These are phyloP conservation scores for Polymixis flavicincta DNA, from an alignment of 2,888 invertebrate species.

Conservation along the genomic window DNA sequence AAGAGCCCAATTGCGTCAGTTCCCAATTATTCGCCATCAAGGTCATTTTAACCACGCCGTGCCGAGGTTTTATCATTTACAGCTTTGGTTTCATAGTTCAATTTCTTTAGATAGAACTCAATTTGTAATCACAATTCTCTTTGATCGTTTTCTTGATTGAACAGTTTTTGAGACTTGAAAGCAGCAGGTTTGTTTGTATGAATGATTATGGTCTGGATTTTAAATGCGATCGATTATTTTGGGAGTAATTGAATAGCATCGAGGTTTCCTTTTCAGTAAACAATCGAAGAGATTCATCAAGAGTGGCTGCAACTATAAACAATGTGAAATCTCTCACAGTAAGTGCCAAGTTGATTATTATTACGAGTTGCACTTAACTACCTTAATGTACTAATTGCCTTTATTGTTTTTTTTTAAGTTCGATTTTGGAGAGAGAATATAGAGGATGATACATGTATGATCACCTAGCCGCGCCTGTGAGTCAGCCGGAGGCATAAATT, in stretches of 20 bases:
- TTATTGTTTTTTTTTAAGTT: slow-evolving; percentile 11
- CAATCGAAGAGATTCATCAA: slow-evolving; percentile 29
- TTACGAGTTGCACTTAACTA: slow-evolving; percentile 15
- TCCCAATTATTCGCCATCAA: slow-evolving; percentile 77
- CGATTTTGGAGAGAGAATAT: slow-evolving; percentile 22
- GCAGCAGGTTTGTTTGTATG: slow-evolving; percentile 52
- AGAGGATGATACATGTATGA: slow-evolving; percentile 52
- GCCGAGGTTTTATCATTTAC: slow-evolving; percentile 51
- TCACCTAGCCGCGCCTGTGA: slow-evolving; percentile 75
- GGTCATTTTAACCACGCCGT: slow-evolving; percentile 68
- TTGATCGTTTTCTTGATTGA: slow-evolving; percentile 64
- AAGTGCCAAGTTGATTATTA: background rate
- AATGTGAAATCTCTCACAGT: slow-evolving; percentile 15
- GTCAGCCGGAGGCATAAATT: slow-evolving; percentile 88
- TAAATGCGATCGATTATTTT: slow-evolving; percentile 48
- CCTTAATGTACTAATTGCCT: background rate
- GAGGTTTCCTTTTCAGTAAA: slow-evolving; percentile 30
- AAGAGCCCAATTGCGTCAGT: slow-evolving; percentile 76
- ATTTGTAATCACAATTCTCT: slow-evolving; percentile 59
- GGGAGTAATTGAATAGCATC: slow-evolving; percentile 39
- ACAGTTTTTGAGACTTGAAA: slow-evolving; percentile 54
- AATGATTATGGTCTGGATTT: slow-evolving; percentile 44
- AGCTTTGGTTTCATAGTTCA: slow-evolving; percentile 59
- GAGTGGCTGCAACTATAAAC: slow-evolving; percentile 6
- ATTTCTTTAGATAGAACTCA: slow-evolving; percentile 58